Conservation (phyloP, 2,113 vertebrate species). For the Cervus canadensis region DNA sequence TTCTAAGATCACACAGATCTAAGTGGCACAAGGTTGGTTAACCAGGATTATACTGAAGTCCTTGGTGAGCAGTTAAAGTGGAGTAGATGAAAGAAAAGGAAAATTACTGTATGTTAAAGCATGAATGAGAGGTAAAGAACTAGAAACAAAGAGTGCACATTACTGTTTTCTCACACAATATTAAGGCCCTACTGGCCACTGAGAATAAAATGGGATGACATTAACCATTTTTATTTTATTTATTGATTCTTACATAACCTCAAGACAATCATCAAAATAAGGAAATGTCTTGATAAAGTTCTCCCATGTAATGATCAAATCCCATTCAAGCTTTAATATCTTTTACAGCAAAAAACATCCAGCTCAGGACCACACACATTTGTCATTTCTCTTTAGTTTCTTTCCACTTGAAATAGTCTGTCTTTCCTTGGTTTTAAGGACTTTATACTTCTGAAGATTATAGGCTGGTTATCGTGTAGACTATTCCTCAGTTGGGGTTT, state of each 20-base stretch:
- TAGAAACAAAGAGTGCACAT: not conserved
- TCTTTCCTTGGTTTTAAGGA: constrained; percentile 10
- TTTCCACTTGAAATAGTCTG: not conserved
- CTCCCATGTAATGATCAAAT: not conserved
- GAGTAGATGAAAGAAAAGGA: not conserved
- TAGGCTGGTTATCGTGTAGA: not conserved
- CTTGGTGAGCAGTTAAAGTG: not conserved
- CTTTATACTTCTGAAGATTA: not conserved
- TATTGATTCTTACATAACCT: not conserved
- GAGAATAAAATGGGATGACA: not conserved
- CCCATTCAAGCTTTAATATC: not conserved
- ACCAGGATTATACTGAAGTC: not conserved
- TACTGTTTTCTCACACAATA: not conserved
- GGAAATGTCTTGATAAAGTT: not conserved
- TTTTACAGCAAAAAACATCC: not conserved
- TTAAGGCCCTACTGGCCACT: not conserved
- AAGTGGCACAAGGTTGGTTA: not conserved
- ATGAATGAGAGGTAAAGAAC: not conserved
- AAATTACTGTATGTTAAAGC: not conserved
- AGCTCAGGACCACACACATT: not conserved
- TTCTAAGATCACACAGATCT: not conserved
- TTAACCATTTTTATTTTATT: not conserved
- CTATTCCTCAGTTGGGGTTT: not conserved
- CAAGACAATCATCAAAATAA: not conserved
- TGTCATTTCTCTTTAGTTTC: constrained; percentile 38